Conservation (phyloP, 2,797 vertebrate genomes). For the Pangasius sanitwongsei region DNA sequence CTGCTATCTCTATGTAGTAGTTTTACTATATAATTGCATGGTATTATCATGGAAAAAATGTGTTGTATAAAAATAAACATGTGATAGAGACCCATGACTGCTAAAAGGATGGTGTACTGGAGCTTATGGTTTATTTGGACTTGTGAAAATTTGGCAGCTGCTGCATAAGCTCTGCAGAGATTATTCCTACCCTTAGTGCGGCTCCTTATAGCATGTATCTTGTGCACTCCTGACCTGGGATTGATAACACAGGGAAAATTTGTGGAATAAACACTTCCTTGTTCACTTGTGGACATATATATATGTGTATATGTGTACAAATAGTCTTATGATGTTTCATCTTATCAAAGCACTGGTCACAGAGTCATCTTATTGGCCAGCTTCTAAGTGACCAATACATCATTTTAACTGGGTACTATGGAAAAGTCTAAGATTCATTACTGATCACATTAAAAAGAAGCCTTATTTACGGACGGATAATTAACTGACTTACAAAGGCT, state of each 20-base stretch:
- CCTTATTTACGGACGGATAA: neutral
- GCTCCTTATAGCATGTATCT: slow-evolving; percentile 1
- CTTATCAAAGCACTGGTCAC: neutral
- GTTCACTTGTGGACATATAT: neutral
- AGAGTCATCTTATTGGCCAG: neutral
- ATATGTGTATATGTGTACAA: neutral
- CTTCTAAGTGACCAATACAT: neutral
- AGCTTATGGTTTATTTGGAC: slow-evolving; percentile 7
- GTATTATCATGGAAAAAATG: slow-evolving; percentile 2
- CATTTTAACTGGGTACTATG: neutral
- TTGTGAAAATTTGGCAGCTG: slow-evolving; percentile 9
- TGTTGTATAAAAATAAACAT: slow-evolving; percentile 13
- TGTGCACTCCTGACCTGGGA: neutral
- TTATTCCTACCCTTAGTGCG: neutral
- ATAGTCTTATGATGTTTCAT: neutral
- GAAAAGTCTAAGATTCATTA: neutral
- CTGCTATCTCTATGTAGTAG: neutral
- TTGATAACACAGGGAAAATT: neutral
- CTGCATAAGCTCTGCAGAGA: slow-evolving; percentile 2
- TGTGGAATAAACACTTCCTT: neutral
- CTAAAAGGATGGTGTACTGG: neutral
- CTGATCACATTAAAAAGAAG: neutral
- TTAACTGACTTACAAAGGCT: neutral
- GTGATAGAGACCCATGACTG: neutral
- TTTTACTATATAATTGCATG: neutral